A percentile compares a stretch with the other conserved stretches of the same genome.
These are phyloP conservation scores for Trachythela sp. DNA, from an alignment of 64 coral and sea anemone genomes.

Conservation along the genomic window DNA sequence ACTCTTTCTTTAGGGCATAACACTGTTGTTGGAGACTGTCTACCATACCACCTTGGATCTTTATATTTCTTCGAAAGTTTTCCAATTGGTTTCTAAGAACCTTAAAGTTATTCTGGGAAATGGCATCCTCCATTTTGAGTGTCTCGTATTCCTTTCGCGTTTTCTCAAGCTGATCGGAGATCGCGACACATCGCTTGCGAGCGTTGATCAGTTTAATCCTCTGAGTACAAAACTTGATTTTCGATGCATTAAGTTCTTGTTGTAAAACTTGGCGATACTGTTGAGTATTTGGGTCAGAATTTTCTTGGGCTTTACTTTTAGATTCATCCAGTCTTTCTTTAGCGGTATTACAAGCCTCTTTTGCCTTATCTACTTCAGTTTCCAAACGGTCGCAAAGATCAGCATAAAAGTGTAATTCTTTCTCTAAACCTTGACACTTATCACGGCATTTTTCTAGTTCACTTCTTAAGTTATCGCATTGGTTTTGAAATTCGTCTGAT, in stretches of 20 bases:
- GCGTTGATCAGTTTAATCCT: conserved; percentile 92
- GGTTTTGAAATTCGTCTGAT: conserved; percentile 60
- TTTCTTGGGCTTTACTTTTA: conserved; percentile 40
- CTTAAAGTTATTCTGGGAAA: conserved; percentile 65
- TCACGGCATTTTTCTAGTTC: conserved; percentile 71
- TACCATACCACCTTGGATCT: conserved; percentile 83
- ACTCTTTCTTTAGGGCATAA: conserved; percentile 69
- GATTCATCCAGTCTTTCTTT: conserved; percentile 71
- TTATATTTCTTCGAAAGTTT: conserved; percentile 76
- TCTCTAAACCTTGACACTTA: conserved; percentile 64
- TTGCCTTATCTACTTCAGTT: conserved; percentile 66
- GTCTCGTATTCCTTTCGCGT: conserved; percentile 54
- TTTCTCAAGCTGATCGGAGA: conserved; percentile 58
- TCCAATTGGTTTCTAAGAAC: conserved; percentile 73
- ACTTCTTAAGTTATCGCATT: conserved; percentile 49
- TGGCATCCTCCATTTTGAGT: conserved; percentile 64
- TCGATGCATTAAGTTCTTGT: conserved; percentile 83
- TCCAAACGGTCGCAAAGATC: conserved; percentile 83
- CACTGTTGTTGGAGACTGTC: conserved; percentile 91
- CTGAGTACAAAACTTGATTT: conserved; percentile 86
- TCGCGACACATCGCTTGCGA: conserved; percentile 58
- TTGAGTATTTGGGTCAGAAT: conserved; percentile 56
- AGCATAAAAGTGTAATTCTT: conserved; percentile 63
- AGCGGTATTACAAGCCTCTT: conserved; percentile 53
- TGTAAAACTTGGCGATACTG: conserved; percentile 81